Base-by-base conservation (phyloP, 1,140 invertebrate species). In the Eupeodes corollae region DNA sequence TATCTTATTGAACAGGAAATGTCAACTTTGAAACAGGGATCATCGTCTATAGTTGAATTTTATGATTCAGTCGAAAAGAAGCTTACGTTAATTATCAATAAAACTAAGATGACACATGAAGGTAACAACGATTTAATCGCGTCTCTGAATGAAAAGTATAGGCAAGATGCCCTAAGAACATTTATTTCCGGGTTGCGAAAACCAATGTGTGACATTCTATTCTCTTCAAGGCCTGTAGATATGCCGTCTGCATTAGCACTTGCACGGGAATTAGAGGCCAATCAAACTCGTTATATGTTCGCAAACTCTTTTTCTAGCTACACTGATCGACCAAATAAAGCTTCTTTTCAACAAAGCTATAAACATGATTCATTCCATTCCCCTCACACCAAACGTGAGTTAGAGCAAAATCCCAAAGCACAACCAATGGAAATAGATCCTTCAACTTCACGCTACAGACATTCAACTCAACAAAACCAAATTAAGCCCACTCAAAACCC, bases 61-160 rank as follows among this genome's bases (percentile, higher is more conserved):
- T 45, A 45, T 33, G 43, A 45, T 14, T 15, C n/a, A 2, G 43
- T 45, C 12, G 32, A 45, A n/a, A 45, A 45, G 32, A 33, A 33
- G 34, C 12, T 45, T 2, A 45, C 26, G 8, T n/a, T 33, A 11
- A 9, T 45, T 11, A 45, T 26, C 9, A 45, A 45, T 33, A 45
- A 45, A 45, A 35, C 15, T 13, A 45, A 18, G 12, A 45, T 45
- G 43, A 33, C 8, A 13, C 33, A 45, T 18, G 15, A 16, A 12
- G 40, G 30, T 14, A 21, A 21, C 5, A 11, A 33, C n/a, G 43
- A 26, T 26, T 26, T 26, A 26, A 26, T 19, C 6, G 15, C 16
- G 8, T 31, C 30, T 14, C 26, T 45, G 16, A 33, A 33, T 14
- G 13, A 34, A 14, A 33, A 45, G n/a, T 31, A 31, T 15, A 33